A percentile compares a stretch with the other conserved stretches of the same genome.
Evolutionary conservation across 2,797 vertebrate species (phyloP).

Genomic region (Micropoecilia bifurca): DNA sequence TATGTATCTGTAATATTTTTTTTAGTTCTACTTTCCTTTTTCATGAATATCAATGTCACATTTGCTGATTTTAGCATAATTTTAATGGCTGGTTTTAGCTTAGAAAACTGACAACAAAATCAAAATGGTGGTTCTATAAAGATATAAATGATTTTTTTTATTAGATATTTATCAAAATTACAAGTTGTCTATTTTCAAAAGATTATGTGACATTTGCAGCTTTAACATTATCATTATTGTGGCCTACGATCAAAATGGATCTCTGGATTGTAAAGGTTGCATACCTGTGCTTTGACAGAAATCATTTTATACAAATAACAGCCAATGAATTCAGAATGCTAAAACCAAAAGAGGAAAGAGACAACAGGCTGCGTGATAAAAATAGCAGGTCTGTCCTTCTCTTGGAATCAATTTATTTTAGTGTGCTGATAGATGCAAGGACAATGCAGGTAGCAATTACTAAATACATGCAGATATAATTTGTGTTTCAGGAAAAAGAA

Average conservation of each 20-base stretch:
- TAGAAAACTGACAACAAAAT: no score
- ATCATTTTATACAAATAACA: background rate
- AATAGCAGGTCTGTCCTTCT: slow-evolving; percentile 18
- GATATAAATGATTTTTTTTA: no score
- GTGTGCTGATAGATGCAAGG: slow-evolving; percentile 29
- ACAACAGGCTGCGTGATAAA: background rate
- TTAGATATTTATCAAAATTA: no score
- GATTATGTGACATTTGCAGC: no score
- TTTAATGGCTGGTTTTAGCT: no score
- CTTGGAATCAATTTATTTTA: background rate
- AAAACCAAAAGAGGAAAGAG: background rate
- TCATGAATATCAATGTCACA: background rate
- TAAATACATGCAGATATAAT: background rate
- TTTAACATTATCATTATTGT: background rate
- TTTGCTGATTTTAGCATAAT: no score
- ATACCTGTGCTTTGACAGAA: background rate
- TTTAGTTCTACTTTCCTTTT: background rate
- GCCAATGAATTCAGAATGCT: background rate
- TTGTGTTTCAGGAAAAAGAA: background rate
- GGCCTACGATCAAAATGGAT: no score
- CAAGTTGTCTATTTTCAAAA: no score
- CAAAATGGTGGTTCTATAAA: no score
- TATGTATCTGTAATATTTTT: background rate
- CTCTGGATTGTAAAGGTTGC: background rate
- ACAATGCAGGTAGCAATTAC: slow-evolving; percentile 16